These are phyloP conservation scores for Littorina saxatilis DNA, from an alignment of 1,140 invertebrate genomes.

Conservation along the genomic window DNA sequence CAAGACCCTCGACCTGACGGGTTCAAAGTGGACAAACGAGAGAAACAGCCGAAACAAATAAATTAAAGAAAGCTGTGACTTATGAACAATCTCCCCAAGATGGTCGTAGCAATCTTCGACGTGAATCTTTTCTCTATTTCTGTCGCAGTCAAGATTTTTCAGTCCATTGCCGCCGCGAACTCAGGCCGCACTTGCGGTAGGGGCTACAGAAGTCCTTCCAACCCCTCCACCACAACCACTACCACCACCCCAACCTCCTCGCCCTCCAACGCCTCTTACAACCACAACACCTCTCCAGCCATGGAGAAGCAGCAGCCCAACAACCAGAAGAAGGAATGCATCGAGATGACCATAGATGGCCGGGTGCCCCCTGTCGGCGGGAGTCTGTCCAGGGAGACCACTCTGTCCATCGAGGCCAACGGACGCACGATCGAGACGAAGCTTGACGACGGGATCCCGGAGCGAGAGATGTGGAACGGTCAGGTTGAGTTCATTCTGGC, in stretches of 20 bases:
- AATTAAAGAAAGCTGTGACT: no score
- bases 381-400: background rate
- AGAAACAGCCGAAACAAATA: no score
- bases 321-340: conserved; percentile 33
- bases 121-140: no score
- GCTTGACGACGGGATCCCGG: conserved; percentile 35
- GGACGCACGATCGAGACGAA: conserved; percentile 46
- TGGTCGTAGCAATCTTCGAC: no score
- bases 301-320: conserved; percentile 30
- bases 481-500: conserved; percentile 71
- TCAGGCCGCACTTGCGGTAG: conserved; percentile 7
- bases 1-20: no score
- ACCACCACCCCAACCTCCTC: background rate
- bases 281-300: background rate
- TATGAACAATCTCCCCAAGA: no score
- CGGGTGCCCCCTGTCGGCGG: background rate
- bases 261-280: background rate
- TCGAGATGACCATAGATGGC: conserved; percentile 40
- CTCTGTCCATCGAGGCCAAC: conserved; percentile 15
- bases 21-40: no score
- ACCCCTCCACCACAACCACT: background rate
- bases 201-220: background rate
- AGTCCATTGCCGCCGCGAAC: no score
- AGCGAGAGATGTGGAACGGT: conserved; percentile 79
- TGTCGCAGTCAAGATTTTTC: no score